phyloP scores from a whole-genome alignment of 2,797 vertebrate genomes.

The Gallinago stenura region DNA sequence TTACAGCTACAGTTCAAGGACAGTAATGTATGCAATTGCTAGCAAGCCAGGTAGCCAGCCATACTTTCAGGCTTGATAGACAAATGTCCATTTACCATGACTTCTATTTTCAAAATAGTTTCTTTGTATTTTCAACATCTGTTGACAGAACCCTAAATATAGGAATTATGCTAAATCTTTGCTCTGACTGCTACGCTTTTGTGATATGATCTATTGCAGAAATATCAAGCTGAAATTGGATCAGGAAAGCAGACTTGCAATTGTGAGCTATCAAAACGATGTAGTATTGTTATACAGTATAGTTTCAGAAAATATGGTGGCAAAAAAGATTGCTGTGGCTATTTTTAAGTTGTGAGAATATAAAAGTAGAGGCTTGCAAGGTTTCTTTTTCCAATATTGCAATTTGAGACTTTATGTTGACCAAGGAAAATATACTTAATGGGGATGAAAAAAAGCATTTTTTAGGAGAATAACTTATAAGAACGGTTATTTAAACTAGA shows the following conservation, averaged over 20 bases:
- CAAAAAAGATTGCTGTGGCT: slow-evolving; percentile 59
- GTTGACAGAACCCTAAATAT: slow-evolving; percentile 49
- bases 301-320: slow-evolving; percentile 69
- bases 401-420: slow-evolving; percentile 46
- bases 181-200: slow-evolving; percentile 45
- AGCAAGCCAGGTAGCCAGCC: not conserved
- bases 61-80: slow-evolving; percentile 24
- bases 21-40: not conserved
- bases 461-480: slow-evolving; percentile 35
- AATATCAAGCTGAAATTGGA: slow-evolving; percentile 73
- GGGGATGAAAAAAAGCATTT: not conserved
- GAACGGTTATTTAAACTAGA: slow-evolving; percentile 33
- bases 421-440: slow-evolving; percentile 46
- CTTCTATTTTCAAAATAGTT: slow-evolving; percentile 25
- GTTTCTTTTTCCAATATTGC: slow-evolving; percentile 40
- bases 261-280: slow-evolving; percentile 70
- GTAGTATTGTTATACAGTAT: slow-evolving; percentile 65
- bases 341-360: slow-evolving; percentile 56
- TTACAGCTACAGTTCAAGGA: not conserved
- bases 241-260: slow-evolving; percentile 69
- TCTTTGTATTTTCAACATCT: slow-evolving; percentile 58
- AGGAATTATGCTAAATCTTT: slow-evolving; percentile 70
- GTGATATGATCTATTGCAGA: slow-evolving; percentile 65
- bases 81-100: slow-evolving; percentile 15
- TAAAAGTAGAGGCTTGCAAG: slow-evolving; percentile 10